Evolutionary conservation across 1,140 invertebrate genomes (phyloP).

Genomic region (Papilio helenus): DNA sequence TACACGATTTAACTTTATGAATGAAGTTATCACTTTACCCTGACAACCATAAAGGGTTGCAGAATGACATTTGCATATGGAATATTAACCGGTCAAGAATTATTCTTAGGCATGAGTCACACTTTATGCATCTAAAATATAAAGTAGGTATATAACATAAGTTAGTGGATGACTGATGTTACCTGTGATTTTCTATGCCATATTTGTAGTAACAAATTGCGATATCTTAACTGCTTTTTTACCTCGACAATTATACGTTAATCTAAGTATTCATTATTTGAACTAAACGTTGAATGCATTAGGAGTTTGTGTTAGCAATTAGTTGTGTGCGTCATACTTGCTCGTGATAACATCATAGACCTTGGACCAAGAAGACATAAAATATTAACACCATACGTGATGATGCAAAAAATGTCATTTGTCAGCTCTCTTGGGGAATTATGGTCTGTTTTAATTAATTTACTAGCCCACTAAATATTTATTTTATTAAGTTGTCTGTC

Average conservation of each 20-base stretch:
- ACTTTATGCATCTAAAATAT: slow-evolving; percentile 12
- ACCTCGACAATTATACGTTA: slow-evolving; percentile 25
- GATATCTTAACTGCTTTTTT: slow-evolving; percentile 16
- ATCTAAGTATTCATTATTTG: slow-evolving; percentile 14
- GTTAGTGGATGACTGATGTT: slow-evolving; percentile 5
- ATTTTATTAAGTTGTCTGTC: background rate
- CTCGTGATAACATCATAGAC: background rate
- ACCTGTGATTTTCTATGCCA: slow-evolving; percentile 1
- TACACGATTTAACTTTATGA: background rate
- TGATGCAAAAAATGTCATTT: background rate
- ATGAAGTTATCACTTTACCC: background rate
- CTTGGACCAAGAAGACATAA: background rate
- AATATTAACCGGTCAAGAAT: background rate
- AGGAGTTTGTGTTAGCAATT: slow-evolving; percentile 14
- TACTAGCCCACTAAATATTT: too few relatives aligned
- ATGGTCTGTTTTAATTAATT: too few relatives aligned
- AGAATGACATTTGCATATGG: background rate
- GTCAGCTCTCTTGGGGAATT: slow-evolving; percentile 8
- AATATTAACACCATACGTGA: background rate
- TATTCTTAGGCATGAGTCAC: background rate
- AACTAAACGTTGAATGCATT: slow-evolving; percentile 21
- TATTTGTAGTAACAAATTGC: background rate
- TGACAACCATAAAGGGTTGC: background rate
- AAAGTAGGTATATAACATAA: background rate
- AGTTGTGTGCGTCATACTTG: slow-evolving; percentile 29